Base-by-base conservation (phyloP, 2,797 vertebrate species). In the Petrocephalus schoutedeni region DNA sequence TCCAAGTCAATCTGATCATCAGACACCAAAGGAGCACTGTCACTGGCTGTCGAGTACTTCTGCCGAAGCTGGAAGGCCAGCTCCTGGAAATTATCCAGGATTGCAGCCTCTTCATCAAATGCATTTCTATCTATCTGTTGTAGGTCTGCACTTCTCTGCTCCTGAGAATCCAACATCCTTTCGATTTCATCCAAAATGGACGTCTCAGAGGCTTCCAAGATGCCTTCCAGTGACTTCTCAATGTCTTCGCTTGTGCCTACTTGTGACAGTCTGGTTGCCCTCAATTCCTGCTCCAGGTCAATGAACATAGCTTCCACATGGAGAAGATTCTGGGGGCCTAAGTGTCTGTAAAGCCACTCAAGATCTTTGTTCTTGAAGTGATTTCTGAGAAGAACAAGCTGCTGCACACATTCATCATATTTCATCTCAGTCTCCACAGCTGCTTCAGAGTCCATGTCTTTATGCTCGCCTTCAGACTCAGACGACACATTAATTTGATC, bases 51-150 rank as follows among this genome's bases (percentile, higher is more conserved):
- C 0, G 96, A 96, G 86, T 97, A 96, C 91, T 94, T 97, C 91
- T 97, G 96, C 87, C 97, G 94, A 19, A 99, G 94, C 54, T 94
- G 96, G 92, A 97, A 98, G n/a, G 97, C 95, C 12, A 99, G 92
- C 91, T 99, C 97, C 92, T 99, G 98, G 91, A 99, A 95, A 36
- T 97, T 96, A 80, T 98, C 97, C 74, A 99, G 92, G 74, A 98
- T 91, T 0, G 95, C 92, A 0, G 96, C 94, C 92, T 98, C 98
- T 80, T 97, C 95, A 57, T 98, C 97, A 67, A 95, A 91, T 83
- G 92, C 51, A 57, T 92, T 92, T 0, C 85, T 90, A 21, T 96
- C 96, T 61, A 85, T 89, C 0, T 93, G 87, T 1, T 92, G 92
- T 2, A 91, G 90, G 1, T 94, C 90, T 21, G 92, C 89, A 4